Conservation (phyloP, 2,113 vertebrate genomes). For the Grallaria varia region DNA sequence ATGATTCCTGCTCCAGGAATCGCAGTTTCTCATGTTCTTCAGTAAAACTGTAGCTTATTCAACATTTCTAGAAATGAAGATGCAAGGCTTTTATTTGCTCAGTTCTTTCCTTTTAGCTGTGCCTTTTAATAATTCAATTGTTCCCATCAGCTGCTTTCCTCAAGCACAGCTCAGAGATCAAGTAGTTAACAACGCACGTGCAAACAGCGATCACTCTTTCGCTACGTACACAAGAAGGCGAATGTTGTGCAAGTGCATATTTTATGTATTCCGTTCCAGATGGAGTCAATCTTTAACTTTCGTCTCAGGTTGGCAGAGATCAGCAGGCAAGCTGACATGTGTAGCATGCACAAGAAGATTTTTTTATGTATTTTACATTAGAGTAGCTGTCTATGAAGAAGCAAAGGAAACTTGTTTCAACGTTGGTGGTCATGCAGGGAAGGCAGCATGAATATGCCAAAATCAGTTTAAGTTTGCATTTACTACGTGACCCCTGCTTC, state of each 20-base stretch:
- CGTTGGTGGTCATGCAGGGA: background rate
- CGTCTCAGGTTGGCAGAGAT: background rate
- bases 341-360: background rate
- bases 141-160: background rate
- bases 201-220: background rate
- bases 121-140: background rate
- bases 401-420: background rate
- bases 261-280: slow-evolving; percentile 27
- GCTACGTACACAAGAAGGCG: background rate
- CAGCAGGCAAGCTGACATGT: background rate
- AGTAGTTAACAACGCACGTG: background rate
- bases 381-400: background rate
- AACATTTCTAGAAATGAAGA: background rate
- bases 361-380: background rate
- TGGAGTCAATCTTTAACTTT: slow-evolving; percentile 41
- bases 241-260: background rate
- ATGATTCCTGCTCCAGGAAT: background rate
- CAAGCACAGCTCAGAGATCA: background rate
- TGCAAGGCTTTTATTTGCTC: background rate
- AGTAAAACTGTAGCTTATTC: background rate
- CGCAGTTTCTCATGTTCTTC: background rate
- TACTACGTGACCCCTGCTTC: background rate
- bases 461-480: background rate
- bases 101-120: background rate
- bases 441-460: background rate